Percentiles rank a stretch among this genome's conserved stretches.
Conservation (phyloP, 2,888 invertebrate genomes). For the Ectropis crepuscularia region DNA sequence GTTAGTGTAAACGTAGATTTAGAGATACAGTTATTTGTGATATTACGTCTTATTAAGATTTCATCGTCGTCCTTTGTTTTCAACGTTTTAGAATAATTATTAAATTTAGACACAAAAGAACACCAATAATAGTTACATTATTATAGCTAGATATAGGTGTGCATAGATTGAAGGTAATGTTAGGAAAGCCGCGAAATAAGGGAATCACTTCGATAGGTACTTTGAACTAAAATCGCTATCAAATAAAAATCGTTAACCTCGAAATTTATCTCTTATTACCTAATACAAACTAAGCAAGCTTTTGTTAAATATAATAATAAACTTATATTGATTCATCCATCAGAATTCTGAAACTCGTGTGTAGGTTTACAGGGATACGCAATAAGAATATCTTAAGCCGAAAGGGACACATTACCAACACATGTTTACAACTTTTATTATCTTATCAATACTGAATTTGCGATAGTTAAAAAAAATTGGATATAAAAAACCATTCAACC, state of each 20-base stretch:
- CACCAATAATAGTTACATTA: conserved; percentile 76
- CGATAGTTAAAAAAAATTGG: too few relatives aligned
- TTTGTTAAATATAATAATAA: too few relatives aligned
- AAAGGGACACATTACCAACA: too few relatives aligned
- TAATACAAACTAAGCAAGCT: too few relatives aligned
- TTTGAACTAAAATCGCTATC: not conserved
- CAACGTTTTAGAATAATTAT: conserved; percentile 69
- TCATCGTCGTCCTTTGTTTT: conserved; percentile 79
- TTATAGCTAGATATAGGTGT: conserved; percentile 51
- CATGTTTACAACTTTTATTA: too few relatives aligned
- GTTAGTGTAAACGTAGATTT: conserved; percentile 70
- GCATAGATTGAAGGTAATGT: conserved; percentile 30
- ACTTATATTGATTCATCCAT: too few relatives aligned
- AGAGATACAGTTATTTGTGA: conserved; percentile 82
- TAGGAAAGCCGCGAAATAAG: conserved; percentile 4
- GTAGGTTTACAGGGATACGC: too few relatives aligned
- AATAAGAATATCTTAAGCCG: too few relatives aligned
- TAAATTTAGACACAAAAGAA: conserved; percentile 78
- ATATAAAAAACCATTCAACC: too few relatives aligned
- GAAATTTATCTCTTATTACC: not conserved
- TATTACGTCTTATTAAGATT: conserved; percentile 78
- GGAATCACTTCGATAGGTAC: conserved; percentile 3
- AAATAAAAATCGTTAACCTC: not conserved
- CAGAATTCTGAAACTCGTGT: too few relatives aligned
- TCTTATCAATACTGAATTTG: too few relatives aligned